Evolutionary conservation across 2,113 vertebrate genomes (phyloP), one percentile per base, ranked within the genome.

Genomic region (Panthera tigris): DNA sequence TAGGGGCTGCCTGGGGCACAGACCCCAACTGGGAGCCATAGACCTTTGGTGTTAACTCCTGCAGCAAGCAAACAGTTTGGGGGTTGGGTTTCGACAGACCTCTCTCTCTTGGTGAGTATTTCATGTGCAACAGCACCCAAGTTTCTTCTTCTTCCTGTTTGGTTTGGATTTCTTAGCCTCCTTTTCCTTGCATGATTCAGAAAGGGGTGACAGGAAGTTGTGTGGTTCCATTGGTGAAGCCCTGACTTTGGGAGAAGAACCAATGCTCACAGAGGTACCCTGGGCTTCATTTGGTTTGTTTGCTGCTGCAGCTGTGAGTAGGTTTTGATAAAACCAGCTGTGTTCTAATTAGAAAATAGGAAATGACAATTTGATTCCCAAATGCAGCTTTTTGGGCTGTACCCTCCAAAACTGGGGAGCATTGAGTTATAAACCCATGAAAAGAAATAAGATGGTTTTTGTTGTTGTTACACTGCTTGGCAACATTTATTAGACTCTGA

Each of bases 1-100:
- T 18, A 48, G 41, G 39, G 39, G 3, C 23, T 1, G 23, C 39
- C 7, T 0, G 0, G 25, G 14, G 5, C 3, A 21, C 21, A 7
- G 23, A 45, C 6, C 73, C 41, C 6, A 1, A 23, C 36, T 41
- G 71, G 23, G 36, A 0, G 25, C 25, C 27, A 4, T 19, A 2
- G 3, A 29, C 73, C 13, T 45, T 27, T 41, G 16, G 25, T 3
- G 25, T 48, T 15, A 31, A 27, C 73, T 48, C 27, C 6, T 27
- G 74, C 7, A 29, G 13, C 73, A 45, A 76, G 73, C 25, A 13
- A 39, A 4, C 2, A 2, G 27, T 76, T 29, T 45, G 14, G 41
- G 74, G 41, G 8, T 29, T 48, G 27, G 1, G 41, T 76, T 41
- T 31, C 14, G 13, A 2, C 41, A 48, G 45, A 76, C 41, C 3